Percentiles rank a stretch among this genome's conserved stretches.
These are phyloP conservation scores for Semnornis frantzii DNA, from an alignment of 2,113 vertebrate genomes.

Conservation along the genomic window DNA sequence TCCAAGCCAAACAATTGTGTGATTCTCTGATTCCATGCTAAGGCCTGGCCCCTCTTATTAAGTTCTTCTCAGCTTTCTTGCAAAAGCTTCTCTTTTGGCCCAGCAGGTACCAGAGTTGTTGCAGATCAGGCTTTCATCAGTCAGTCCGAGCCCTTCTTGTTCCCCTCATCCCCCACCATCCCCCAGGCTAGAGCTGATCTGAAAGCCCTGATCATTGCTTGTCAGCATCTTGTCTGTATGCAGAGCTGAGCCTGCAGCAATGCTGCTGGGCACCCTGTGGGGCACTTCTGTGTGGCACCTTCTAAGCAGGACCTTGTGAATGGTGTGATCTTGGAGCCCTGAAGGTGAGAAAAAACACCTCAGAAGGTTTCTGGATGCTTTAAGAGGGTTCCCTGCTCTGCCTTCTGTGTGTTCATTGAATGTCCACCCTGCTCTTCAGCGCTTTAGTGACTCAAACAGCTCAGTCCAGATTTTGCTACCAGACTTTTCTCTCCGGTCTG, in stretches of 20 bases:
- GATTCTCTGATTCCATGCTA: background rate
- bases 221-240: fast-evolving
- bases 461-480: background rate
- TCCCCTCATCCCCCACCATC: fast-evolving
- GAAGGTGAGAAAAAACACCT: background rate
- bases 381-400: background rate
- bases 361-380: background rate
- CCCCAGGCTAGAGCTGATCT: fast-evolving
- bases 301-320: no score
- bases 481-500: background rate
- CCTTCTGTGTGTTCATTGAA: no score
- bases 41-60: fast-evolving
- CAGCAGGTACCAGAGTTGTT: background rate
- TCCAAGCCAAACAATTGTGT: no score
- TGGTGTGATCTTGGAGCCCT: fast-evolving
- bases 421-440: background rate
- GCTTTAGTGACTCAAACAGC: background rate
- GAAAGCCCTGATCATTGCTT: fast-evolving
- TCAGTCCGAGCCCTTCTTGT: fast-evolving
- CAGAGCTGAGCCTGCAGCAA: fast-evolving
- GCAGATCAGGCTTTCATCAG: background rate
- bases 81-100: fast-evolving
- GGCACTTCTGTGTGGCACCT: background rate
- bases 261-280: fast-evolving
- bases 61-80: background rate